Conservation (phyloP, 2,888 invertebrate species). For the Spilosoma lubricipeda region DNA sequence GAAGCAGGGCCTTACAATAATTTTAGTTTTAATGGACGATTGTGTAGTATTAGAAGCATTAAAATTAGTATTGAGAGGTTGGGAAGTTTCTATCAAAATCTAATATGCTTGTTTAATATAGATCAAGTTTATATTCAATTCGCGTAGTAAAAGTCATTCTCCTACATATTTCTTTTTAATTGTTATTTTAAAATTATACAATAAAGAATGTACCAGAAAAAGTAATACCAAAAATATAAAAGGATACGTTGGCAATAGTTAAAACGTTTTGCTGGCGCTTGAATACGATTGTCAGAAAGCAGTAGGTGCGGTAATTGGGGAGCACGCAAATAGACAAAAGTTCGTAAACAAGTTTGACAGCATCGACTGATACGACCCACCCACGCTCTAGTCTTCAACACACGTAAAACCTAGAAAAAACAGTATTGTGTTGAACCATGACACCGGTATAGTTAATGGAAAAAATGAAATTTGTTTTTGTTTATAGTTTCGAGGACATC, state of each 20-base stretch:
- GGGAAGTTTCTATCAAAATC: too few species aligned
- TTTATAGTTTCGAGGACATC: slow-evolving; percentile 23
- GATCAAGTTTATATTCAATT: not conserved
- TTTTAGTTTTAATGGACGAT: not conserved
- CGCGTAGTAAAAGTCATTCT: not conserved
- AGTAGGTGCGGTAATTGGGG: slow-evolving; percentile 61
- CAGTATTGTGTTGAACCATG: slow-evolving; percentile 50
- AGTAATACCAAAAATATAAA: slow-evolving; percentile 36
- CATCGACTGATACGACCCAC: slow-evolving; percentile 69
- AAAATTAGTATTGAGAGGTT: not conserved
- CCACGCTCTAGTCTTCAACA: slow-evolving; percentile 58
- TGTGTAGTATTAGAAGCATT: not conserved
- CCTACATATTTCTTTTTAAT: not conserved
- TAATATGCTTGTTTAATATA: too few species aligned
- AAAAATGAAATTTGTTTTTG: slow-evolving; percentile 27
- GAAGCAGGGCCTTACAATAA: not conserved
- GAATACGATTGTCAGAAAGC: slow-evolving; percentile 62
- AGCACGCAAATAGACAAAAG: slow-evolving; percentile 72
- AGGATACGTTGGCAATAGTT: slow-evolving; percentile 55
- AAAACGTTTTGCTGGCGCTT: slow-evolving; percentile 62
- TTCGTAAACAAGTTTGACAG: slow-evolving; percentile 80
- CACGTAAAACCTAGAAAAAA: slow-evolving; percentile 63
- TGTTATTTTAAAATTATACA: slow-evolving; percentile 5
- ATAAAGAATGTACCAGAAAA: slow-evolving; percentile 44
- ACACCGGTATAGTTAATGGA: slow-evolving; percentile 34